Conservation (phyloP, 2,113 vertebrate species). For the Ophthalmolycus amberensis region DNA sequence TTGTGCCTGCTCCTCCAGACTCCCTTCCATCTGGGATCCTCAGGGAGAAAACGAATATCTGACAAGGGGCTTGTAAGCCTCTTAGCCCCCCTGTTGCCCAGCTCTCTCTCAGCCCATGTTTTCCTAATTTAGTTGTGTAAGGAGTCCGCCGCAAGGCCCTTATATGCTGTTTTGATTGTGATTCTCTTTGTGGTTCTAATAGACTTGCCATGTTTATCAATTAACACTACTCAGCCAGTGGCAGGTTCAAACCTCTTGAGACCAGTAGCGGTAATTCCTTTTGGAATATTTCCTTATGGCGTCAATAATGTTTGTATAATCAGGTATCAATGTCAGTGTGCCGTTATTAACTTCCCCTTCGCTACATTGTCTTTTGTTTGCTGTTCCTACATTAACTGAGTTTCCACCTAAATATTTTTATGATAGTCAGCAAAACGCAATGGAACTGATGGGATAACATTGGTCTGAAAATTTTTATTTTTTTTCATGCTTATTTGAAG, state of each 20-base stretch:
- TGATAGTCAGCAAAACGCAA: neutral
- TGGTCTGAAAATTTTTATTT: too few relatives aligned
- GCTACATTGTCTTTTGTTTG: neutral
- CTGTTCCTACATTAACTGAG: neutral
- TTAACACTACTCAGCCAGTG: slow-evolving; percentile 88
- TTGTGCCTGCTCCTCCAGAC: slow-evolving; percentile 89
- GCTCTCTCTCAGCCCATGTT: slow-evolving; percentile 95
- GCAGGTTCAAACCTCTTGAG: slow-evolving; percentile 85
- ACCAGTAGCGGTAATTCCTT: slow-evolving; percentile 59
- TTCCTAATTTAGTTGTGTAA: slow-evolving; percentile 99
- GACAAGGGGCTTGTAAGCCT: slow-evolving; percentile 97
- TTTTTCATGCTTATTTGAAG: neutral
- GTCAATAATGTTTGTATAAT: slow-evolving; percentile 59
- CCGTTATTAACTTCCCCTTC: neutral
- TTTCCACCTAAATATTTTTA: neutral
- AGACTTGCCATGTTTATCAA: slow-evolving; percentile 95
- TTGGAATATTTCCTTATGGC: slow-evolving; percentile 63
- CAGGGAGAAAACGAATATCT: slow-evolving; percentile 96
- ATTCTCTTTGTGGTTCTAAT: slow-evolving; percentile 94
- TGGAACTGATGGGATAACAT: neutral
- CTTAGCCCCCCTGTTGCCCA: slow-evolving; percentile 94
- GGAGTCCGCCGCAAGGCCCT: slow-evolving; percentile 90
- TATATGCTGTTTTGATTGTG: slow-evolving; percentile 94
- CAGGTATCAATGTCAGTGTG: slow-evolving; percentile 15
- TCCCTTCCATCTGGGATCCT: slow-evolving; percentile 95